Conservation (phyloP, 2,888 invertebrate species). For the Sialis fuliginosa region DNA sequence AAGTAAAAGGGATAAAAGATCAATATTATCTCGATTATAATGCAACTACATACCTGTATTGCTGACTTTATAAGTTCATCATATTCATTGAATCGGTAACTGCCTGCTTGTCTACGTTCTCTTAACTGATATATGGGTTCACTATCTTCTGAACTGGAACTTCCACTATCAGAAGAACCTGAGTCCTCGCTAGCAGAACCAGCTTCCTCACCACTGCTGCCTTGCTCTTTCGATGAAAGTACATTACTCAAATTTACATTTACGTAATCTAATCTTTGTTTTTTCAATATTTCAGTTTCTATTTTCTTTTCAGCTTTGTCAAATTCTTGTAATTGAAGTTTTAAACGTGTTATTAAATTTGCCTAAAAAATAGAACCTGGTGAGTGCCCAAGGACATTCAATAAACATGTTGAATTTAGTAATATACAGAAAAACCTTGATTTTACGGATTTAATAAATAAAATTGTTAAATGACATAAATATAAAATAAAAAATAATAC, state of each 20-base stretch:
- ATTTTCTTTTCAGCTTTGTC: slow-evolving; percentile 53
- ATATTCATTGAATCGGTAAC: slow-evolving; percentile 79
- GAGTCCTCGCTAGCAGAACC: slow-evolving; percentile 15
- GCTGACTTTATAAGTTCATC: slow-evolving; percentile 92
- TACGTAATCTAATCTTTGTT: slow-evolving; percentile 54
- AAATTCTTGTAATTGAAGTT: slow-evolving; percentile 54
- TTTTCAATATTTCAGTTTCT: slow-evolving; percentile 45
- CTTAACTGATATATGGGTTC: slow-evolving; percentile 73
- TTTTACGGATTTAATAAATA: no score
- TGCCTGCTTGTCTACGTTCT: slow-evolving; percentile 61
- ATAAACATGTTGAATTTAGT: no score
- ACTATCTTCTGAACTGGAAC: slow-evolving; percentile 28
- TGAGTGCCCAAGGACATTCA: no score
- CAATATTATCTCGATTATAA: background rate
- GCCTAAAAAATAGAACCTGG: slow-evolving; percentile 23
- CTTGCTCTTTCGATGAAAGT: slow-evolving; percentile 25
- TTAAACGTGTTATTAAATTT: slow-evolving; percentile 51
- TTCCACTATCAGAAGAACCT: slow-evolving; percentile 10
- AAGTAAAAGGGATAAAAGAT: background rate
- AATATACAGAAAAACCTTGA: no score
- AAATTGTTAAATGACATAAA: slow-evolving; percentile 7
- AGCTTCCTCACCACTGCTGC: slow-evolving; percentile 14
- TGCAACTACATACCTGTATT: slow-evolving; percentile 36
- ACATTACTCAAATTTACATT: slow-evolving; percentile 60
- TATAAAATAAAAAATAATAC: slow-evolving; percentile 1